Evolutionary conservation across 2,888 invertebrate genomes (phyloP), one percentile per base, ranked within the genome.

Genomic region (Merodon equestris): DNA sequence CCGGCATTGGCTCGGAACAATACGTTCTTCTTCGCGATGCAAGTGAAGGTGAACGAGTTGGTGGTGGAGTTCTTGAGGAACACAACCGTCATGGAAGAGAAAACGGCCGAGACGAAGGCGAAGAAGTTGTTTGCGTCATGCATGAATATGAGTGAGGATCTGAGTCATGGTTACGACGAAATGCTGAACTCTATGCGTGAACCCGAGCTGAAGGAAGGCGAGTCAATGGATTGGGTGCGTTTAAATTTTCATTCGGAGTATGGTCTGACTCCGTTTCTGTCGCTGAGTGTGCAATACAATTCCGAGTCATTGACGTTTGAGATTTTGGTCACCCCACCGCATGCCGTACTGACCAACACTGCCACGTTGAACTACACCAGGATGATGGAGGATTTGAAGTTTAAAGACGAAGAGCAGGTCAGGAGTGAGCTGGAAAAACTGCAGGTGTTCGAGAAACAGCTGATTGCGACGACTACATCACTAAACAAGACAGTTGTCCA

Each of bases 201-300:
- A 0, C 66, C 68, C 2, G 45, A 15, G n/a, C 12, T 71, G 17
- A 64, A 64, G 47, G 79, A 77, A 10, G 74, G 84, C 18, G 77
- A 75, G 0, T 83, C 77, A 0, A 47, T 67, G 4, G 86, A 87
- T 53, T 87, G 87, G 87, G 82, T 86, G 1, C 72, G 76, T 1
- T 63, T 86, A 0, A 87, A 87, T n/a, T 87, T 87, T 18, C 83
- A 86, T 82, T 86, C 86, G 1, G 67, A 61, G 9, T 85, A 84
- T 19, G 86, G 84, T 1, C 45, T 85, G 7, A 85, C 82, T 57
- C 84, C 87, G 0, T 36, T 87, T 54, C 36, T 87, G 34, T 86
- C 87, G 0, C 17, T 86, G 0, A 85, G 83, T 15, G 81, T 86
- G 0, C 83, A 85, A 12, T 87, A 86, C 15, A 84, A 82, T 9